phyloP scores from a whole-genome alignment of 2,113 vertebrate species.

The Phrynosoma platyrhinos region DNA sequence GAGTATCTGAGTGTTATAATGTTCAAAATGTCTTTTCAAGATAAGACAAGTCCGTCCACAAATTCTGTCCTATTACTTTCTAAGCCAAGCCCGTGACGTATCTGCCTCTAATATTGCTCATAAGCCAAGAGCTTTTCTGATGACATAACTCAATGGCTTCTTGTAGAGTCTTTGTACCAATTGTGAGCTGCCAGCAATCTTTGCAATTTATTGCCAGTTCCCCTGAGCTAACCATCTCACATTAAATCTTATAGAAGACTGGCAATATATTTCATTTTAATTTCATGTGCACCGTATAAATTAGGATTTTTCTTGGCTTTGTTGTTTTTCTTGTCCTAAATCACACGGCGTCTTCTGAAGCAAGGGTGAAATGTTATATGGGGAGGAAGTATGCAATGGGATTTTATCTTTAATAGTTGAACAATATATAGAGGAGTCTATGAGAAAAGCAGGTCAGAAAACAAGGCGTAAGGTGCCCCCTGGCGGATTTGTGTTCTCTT shows the following conservation, averaged over 20 bases:
- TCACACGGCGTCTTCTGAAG: slow-evolving; percentile 42
- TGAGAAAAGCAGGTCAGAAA: slow-evolving; percentile 22
- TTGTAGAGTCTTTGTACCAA: slow-evolving; percentile 48
- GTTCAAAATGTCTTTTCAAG: slow-evolving; percentile 26
- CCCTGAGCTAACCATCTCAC: slow-evolving; percentile 67
- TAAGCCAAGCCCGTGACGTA: slow-evolving; percentile 46
- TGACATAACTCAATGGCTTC: slow-evolving; percentile 60
- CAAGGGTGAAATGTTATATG: slow-evolving; percentile 35
- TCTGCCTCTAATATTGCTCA: slow-evolving; percentile 12
- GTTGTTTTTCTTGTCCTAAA: slow-evolving; percentile 33
- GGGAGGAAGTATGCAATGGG: slow-evolving; percentile 48
- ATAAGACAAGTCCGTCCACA: slow-evolving; percentile 44
- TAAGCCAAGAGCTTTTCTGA: slow-evolving; percentile 36
- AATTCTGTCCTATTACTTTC: slow-evolving; percentile 42
- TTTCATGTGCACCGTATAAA: slow-evolving; percentile 66
- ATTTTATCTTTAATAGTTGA: slow-evolving; percentile 46
- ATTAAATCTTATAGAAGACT: slow-evolving; percentile 67
- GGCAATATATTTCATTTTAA: slow-evolving; percentile 67
- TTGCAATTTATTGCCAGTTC: slow-evolving; percentile 28
- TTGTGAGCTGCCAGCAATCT: slow-evolving; percentile 50
- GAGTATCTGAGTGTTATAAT: background rate
- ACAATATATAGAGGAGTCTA: slow-evolving; percentile 11
- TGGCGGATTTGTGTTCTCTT: background rate
- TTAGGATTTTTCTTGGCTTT: slow-evolving; percentile 36
- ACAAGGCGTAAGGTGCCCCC: background rate